Conservation (phyloP, 2,797 vertebrate genomes). For the Adrianichthys oophorus region DNA sequence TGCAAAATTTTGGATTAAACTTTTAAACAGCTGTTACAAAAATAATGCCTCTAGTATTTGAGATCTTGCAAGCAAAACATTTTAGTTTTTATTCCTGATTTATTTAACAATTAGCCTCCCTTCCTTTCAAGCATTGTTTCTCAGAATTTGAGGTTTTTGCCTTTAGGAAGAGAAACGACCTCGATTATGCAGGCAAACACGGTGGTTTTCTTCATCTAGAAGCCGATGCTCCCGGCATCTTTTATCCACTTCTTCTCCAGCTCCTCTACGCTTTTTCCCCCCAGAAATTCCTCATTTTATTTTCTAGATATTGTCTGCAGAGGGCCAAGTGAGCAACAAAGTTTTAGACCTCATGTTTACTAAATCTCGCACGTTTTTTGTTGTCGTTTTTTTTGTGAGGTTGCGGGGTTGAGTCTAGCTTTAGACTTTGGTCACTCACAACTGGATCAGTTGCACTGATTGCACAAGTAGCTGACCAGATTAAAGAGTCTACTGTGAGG, state of each 20-base stretch:
- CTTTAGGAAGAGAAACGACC: constrained; percentile 5
- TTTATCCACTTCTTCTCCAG: constrained; percentile 11
- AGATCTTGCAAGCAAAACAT: constrained; percentile 10
- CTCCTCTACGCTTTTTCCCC: constrained; percentile 31
- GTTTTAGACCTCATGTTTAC: constrained; percentile 54
- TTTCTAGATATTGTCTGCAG: constrained; percentile 31
- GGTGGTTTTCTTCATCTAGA: constrained; percentile 23
- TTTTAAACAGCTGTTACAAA: constrained; percentile 7
- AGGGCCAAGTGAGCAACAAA: constrained; percentile 36
- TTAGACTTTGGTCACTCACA: constrained; percentile 65
- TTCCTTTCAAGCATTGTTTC: constrained; percentile 32
- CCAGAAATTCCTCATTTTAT: constrained; percentile 33
- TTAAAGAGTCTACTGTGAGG: constrained; percentile 63
- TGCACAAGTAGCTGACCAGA: constrained; percentile 74
- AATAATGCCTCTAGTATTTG: constrained; percentile 16
- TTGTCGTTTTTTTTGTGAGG: constrained; percentile 19
- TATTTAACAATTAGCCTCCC: constrained; percentile 11
- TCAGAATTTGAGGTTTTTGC: constrained; percentile 38
- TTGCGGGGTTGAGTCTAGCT: constrained; percentile 57
- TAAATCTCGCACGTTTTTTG: constrained; percentile 36
- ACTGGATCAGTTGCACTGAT: constrained; percentile 73
- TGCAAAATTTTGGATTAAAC: constrained; percentile 13
- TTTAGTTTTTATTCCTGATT: constrained; percentile 20
- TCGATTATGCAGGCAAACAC: constrained; percentile 18
- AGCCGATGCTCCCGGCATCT: constrained; percentile 15